Evolutionary conservation across 2,113 vertebrate species (phyloP), one percentile per base, ranked within the genome.

Genomic region (Pterophyllum scalare): DNA sequence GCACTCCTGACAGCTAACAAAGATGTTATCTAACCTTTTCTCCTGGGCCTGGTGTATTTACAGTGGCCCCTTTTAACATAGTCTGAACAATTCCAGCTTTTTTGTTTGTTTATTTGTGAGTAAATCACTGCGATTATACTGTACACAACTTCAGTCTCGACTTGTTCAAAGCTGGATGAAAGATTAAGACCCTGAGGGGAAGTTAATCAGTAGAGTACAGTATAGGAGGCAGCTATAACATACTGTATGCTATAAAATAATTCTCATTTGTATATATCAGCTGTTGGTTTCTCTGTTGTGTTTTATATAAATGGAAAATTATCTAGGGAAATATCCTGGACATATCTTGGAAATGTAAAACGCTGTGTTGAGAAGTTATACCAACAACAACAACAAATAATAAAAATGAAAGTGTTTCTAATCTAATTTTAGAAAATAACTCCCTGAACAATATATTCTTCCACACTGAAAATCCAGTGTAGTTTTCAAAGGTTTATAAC

Each of bases 391-490:
- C 3, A 40, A 40, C 33, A 35, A 35, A 28, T 28, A 28, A 28
- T 28, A 28, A 88, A 85, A 49, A 14, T 35, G 14, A 91, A 87
- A 84, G 35, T 57, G 81, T 74, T 81, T 84, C 64, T 79, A 87
- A 75, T 81, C 65, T 79, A 84, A 91, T 89, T 91, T 92, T 87
- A 87, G 89, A 92, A 90, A 91, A 85, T 4, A 90, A 91, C 78
- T 93, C 90, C 93, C 94, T 95, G 93, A 94, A 91, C n/a, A 19
- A 75, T 82, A 79, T 59, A 67, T 80, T 86, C 46, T 80, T 15
- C 22, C 31, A 59, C 56, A 56, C 70, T 28, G 43, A 89, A 17
- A 77, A 64, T 59, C 82, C 52, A 85, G 84, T 26, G 40, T 62
- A 80, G 65, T 79, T 74, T 54, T 82, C 57, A 82, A 75, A 89